A percentile compares a stretch with the other conserved stretches of the same genome.
These are phyloP conservation scores for Mimachlamys varia DNA, from an alignment of 2,888 invertebrate genomes.

Conservation along the genomic window DNA sequence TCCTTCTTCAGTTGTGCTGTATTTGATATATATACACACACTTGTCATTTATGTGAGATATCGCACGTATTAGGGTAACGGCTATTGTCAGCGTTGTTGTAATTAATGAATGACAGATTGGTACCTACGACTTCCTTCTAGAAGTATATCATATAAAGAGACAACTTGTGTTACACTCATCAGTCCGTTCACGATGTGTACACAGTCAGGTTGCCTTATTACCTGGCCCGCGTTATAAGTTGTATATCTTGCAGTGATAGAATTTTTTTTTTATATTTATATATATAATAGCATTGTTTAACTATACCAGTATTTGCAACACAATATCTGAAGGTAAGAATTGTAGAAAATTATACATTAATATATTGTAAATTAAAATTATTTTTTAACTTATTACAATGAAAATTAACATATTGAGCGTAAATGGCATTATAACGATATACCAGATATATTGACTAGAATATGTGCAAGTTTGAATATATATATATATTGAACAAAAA, in stretches of 20 bases:
- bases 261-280: too few species aligned
- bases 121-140: neutral
- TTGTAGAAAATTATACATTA: neutral
- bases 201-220: neutral
- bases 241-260: neutral
- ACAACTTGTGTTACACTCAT: neutral
- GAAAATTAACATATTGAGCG: too few species aligned
- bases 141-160: slow-evolving; percentile 8
- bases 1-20: neutral
- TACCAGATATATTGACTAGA: too few species aligned
- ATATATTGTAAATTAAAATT: too few species aligned
- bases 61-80: slow-evolving; percentile 32
- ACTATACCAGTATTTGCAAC: neutral
- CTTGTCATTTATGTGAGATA: slow-evolving; percentile 25
- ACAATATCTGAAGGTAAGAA: neutral
- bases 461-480: too few species aligned
- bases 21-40: slow-evolving; percentile 15
- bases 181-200: neutral
- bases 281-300: neutral
- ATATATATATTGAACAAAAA: too few species aligned
- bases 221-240: neutral
- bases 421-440: too few species aligned
- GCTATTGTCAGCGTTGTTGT: neutral
- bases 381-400: too few species aligned
- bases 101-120: slow-evolving; percentile 28